Evolutionary conservation across 2,113 vertebrate species (phyloP).

Genomic region (Sterna hirundo): DNA sequence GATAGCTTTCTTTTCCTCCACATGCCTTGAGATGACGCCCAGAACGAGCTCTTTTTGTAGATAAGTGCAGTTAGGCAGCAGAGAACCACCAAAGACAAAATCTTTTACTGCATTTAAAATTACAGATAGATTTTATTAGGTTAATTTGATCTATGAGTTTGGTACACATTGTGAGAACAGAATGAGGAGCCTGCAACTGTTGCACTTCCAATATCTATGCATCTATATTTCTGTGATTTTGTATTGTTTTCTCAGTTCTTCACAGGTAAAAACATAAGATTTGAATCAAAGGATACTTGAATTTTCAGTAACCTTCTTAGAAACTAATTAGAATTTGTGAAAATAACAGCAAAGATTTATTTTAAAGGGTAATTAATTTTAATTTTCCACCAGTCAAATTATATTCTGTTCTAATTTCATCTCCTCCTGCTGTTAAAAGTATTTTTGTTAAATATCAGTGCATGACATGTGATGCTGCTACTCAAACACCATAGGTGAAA

Average conservation of each 20-base stretch:
- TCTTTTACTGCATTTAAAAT: not conserved
- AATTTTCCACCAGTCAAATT: not conserved
- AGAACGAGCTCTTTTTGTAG: not conserved
- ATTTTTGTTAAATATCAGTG: too few relatives aligned
- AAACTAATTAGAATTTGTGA: not conserved
- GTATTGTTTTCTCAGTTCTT: not conserved
- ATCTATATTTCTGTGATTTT: not conserved
- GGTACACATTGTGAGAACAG: not conserved
- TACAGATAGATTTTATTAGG: not conserved
- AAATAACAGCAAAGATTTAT: not conserved
- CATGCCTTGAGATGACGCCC: too few relatives aligned
- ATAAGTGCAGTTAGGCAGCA: not conserved
- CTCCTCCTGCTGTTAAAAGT: not conserved
- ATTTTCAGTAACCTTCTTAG: not conserved
- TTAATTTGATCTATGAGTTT: not conserved
- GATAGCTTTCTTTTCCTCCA: too few relatives aligned
- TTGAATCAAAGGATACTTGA: not conserved
- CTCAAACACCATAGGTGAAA: too few relatives aligned
- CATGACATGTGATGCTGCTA: too few relatives aligned
- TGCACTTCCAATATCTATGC: not conserved
- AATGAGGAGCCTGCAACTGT: not conserved
- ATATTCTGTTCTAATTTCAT: not conserved
- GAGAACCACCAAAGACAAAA: not conserved
- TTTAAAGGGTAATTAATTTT: not conserved
- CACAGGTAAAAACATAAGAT: not conserved